Percentiles rank a stretch among this genome's conserved stretches.
Conservation (phyloP, 2,113 vertebrate species). For the Scytalopus superciliaris region DNA sequence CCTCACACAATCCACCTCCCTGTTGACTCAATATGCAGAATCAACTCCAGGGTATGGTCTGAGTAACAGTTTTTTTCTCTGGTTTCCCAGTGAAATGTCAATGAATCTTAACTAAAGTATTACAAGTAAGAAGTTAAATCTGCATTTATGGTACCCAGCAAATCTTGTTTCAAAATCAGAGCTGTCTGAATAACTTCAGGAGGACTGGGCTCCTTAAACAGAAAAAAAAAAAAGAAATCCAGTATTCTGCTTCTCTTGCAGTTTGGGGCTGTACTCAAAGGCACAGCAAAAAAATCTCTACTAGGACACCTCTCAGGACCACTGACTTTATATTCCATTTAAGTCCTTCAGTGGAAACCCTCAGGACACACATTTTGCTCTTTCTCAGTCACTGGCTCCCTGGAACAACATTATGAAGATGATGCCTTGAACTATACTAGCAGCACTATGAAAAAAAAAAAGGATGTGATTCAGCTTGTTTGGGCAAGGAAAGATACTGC, state of each 20-base stretch:
- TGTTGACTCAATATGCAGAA: background rate
- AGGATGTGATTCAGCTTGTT: background rate
- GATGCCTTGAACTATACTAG: background rate
- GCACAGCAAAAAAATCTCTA: background rate
- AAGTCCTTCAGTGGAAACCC: background rate
- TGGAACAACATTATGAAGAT: background rate
- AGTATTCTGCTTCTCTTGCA: background rate
- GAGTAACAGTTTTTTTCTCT: background rate
- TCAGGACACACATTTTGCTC: background rate
- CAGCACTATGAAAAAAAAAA: background rate
- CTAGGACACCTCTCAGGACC: background rate
- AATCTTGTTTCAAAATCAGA: background rate
- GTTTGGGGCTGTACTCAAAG: background rate
- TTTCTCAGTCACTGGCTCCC: background rate
- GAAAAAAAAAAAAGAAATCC: background rate
- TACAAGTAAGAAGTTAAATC: background rate
- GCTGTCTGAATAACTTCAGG: background rate
- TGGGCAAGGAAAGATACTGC: background rate
- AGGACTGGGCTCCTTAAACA: background rate
- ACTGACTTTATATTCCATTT: slow-evolving; percentile 20
- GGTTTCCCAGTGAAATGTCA: background rate
- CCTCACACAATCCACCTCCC: background rate
- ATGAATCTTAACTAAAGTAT: background rate
- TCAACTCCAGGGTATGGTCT: background rate
- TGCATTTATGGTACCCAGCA: background rate